A percentile compares a stretch with the other conserved stretches of the same genome.
phyloP scores from a whole-genome alignment of 2,797 vertebrate genomes.

The Poecile montanus region DNA sequence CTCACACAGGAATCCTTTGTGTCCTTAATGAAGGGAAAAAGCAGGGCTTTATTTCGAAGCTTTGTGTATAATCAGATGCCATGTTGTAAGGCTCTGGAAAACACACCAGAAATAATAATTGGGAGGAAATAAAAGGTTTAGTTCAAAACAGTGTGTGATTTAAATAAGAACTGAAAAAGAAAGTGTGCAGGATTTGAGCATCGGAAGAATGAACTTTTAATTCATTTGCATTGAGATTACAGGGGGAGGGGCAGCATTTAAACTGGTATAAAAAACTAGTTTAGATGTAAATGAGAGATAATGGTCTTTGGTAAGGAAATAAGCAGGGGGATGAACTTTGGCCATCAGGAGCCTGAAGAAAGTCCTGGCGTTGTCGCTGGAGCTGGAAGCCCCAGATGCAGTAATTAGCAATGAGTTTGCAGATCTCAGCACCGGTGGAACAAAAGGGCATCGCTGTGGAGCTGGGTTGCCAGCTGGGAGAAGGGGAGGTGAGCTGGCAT shows the following conservation, averaged over 20 bases:
- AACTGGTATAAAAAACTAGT: constrained; percentile 78
- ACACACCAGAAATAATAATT: constrained; percentile 83
- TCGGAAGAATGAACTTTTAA: constrained; percentile 78
- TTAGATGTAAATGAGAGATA: constrained; percentile 80
- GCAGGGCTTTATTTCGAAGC: constrained; percentile 74
- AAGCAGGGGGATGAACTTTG: constrained; percentile 67
- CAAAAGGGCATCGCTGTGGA: constrained; percentile 8
- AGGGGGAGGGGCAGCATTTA: constrained; percentile 74
- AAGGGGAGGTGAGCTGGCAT: constrained; percentile 29
- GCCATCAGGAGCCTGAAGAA: not conserved
- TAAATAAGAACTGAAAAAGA: constrained; percentile 79
- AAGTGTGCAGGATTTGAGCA: constrained; percentile 73
- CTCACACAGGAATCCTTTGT: constrained; percentile 79
- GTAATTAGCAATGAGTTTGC: constrained; percentile 49
- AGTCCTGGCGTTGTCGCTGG: constrained; percentile 26
- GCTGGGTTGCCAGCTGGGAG: constrained; percentile 45
- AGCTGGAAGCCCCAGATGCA: constrained; percentile 42
- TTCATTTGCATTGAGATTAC: constrained; percentile 76
- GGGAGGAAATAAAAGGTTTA: constrained; percentile 80
- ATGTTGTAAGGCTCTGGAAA: constrained; percentile 80
- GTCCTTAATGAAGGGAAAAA: constrained; percentile 81
- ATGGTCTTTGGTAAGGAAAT: constrained; percentile 72
- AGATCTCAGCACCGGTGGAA: constrained; percentile 26
- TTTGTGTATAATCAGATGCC: constrained; percentile 81
- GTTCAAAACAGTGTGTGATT: constrained; percentile 78